Evolutionary conservation across 2,113 vertebrate species (phyloP).

Genomic region (Apaloderma vittatum): DNA sequence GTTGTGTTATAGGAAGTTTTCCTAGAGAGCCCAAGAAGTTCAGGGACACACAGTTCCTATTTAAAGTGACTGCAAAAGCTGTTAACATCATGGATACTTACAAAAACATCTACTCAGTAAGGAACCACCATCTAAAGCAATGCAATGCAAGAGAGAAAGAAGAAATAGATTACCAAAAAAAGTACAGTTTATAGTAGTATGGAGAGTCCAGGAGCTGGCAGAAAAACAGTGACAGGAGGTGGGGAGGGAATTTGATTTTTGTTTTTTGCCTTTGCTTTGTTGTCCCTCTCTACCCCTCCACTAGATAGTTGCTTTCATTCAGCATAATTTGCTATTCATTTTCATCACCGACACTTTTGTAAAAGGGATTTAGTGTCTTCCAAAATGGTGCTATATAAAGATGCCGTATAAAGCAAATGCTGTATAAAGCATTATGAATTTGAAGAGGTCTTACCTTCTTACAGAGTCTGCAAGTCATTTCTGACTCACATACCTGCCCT

Average conservation of each 20-base stretch:
- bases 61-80: background rate
- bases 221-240: background rate
- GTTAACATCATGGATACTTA: background rate
- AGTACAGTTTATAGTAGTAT: background rate
- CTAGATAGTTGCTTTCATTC: background rate
- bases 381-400: background rate
- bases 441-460: background rate
- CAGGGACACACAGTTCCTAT: rapidly evolving
- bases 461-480: background rate
- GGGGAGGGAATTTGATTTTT: background rate
- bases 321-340: background rate
- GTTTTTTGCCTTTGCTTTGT: background rate
- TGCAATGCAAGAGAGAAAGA: background rate
- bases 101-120: background rate
- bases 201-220: background rate
- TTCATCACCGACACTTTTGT: background rate
- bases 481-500: background rate
- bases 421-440: background rate
- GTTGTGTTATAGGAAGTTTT: background rate
- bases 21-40: conserved; percentile 4
- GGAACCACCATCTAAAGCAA: background rate
- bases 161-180: background rate
- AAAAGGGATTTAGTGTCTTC: background rate
- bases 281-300: background rate
- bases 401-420: background rate